A percentile compares a stretch with the other conserved stretches of the same genome.
Conservation (phyloP, 2,113 vertebrate genomes). For the Condylura cristata region DNA sequence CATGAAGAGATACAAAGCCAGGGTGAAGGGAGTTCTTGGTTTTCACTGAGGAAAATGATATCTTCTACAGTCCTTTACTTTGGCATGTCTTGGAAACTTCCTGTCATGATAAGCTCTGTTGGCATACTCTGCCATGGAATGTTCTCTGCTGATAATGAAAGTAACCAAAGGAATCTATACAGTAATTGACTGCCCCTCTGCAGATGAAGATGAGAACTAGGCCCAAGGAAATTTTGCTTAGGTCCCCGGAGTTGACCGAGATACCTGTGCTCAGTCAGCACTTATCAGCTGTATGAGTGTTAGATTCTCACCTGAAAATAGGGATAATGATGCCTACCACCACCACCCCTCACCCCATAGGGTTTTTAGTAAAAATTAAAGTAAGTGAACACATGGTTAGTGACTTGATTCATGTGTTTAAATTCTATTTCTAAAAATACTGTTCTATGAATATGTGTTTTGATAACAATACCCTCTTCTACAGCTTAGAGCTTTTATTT, state of each 20-base stretch:
- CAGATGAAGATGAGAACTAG: neutral
- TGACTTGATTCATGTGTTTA: neutral
- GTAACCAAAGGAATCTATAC: conserved; percentile 39
- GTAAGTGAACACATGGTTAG: neutral
- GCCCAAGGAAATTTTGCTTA: neutral
- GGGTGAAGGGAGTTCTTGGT: conserved; percentile 61
- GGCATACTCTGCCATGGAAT: conserved; percentile 48
- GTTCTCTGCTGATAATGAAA: conserved; percentile 62
- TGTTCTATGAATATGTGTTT: neutral
- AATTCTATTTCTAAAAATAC: neutral
- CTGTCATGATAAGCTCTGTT: conserved; percentile 63
- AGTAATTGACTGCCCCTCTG: neutral
- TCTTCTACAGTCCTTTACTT: conserved; percentile 60
- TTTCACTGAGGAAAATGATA: conserved; percentile 56
- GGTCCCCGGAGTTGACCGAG: neutral
- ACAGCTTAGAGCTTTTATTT: neutral
- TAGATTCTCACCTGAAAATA: conserved; percentile 3
- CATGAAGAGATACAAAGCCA: conserved; percentile 26
- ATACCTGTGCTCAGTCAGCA: neutral
- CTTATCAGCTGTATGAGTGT: neutral
- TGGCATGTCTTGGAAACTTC: conserved; percentile 44
- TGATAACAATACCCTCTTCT: neutral
- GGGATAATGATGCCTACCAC: neutral
- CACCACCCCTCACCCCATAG: neutral
- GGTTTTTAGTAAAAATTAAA: neutral